phyloP scores from a whole-genome alignment of 2,113 vertebrate genomes.

The Heterochromis multidens region DNA sequence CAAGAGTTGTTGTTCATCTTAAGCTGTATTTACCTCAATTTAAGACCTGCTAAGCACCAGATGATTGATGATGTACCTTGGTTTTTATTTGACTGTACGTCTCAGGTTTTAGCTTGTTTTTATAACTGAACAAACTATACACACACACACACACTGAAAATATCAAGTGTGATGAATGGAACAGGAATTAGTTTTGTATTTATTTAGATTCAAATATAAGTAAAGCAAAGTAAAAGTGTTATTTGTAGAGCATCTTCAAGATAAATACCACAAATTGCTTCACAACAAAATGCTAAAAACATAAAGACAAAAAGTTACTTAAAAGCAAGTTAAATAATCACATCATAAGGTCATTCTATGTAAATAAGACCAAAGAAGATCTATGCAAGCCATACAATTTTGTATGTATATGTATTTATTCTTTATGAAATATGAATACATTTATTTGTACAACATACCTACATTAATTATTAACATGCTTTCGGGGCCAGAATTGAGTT shows the following conservation, averaged over 20 bases:
- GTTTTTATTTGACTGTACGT: background rate
- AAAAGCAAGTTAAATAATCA: background rate
- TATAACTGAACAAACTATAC: background rate
- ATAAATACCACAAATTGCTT: background rate
- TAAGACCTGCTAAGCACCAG: background rate
- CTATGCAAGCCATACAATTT: background rate
- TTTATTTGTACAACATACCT: constrained; percentile 9
- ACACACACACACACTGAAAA: background rate
- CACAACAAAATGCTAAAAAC: background rate
- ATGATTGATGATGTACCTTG: background rate
- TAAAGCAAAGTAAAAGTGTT: background rate
- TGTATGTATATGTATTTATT: background rate
- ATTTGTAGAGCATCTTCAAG: background rate
- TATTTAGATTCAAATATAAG: background rate
- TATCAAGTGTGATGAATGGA: background rate
- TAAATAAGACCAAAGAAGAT: background rate
- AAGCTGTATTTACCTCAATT: background rate
- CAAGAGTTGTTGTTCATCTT: background rate
- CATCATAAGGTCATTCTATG: background rate
- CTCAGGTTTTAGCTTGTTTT: background rate
- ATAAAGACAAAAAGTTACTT: background rate
- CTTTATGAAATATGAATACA: constrained; percentile 31
- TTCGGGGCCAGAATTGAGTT: constrained; percentile 20
- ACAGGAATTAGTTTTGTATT: background rate
- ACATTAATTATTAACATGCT: constrained; percentile 46